A percentile compares a stretch with the other conserved stretches of the same genome.
phyloP scores from a whole-genome alignment of 23 tunicate genomes.

The Pegea sp. region DNA sequence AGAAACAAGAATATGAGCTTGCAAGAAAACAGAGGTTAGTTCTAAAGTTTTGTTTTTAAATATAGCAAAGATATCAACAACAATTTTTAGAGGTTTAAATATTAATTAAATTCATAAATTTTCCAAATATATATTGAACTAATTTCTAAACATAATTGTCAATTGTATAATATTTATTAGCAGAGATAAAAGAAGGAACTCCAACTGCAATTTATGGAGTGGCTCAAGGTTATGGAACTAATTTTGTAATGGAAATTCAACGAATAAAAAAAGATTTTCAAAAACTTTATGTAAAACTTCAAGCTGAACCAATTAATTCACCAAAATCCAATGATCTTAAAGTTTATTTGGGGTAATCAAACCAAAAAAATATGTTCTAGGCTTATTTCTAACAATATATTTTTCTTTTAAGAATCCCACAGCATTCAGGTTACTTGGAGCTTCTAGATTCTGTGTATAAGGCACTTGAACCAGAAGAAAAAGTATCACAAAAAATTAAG shows the following conservation, averaged over 20 bases:
- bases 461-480: slow-evolving; percentile 11
- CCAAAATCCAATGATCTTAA: slow-evolving; percentile 18
- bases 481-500: not conserved
- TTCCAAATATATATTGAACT: too few species aligned
- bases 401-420: slow-evolving; percentile 9
- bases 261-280: slow-evolving; percentile 6
- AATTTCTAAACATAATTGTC: too few species aligned
- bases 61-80: too few species aligned
- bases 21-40: too few species aligned
- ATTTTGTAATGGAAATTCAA: slow-evolving; percentile 29
- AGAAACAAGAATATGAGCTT: too few species aligned
- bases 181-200: too few species aligned
- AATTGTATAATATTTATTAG: too few species aligned
- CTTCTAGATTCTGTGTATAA: slow-evolving; percentile 15
- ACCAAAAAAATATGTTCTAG: too few species aligned
- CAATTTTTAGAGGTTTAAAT: too few species aligned
- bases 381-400: not conserved
- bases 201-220: slow-evolving; percentile 34
- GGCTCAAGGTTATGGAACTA: slow-evolving; percentile 23
- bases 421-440: slow-evolving; percentile 6
- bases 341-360: slow-evolving; percentile 25
- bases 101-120: too few species aligned
- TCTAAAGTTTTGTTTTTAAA: too few species aligned
- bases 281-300: slow-evolving; percentile 20
- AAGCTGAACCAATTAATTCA: slow-evolving; percentile 6